Conservation (phyloP, 2,888 invertebrate species). For the Orgyia antiqua region DNA sequence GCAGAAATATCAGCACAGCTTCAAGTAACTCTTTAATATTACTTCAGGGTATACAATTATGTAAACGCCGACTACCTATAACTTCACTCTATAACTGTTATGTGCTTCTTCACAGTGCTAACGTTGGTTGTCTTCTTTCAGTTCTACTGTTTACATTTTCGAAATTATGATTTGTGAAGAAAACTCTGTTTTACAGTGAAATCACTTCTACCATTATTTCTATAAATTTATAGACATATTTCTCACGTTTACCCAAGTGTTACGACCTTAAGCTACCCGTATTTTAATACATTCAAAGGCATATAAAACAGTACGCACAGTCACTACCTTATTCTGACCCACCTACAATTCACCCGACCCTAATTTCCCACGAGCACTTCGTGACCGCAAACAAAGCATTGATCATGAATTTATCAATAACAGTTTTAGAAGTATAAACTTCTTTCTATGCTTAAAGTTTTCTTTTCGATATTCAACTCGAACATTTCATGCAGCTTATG, state of each 20-base stretch:
- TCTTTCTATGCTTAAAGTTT: conserved; percentile 8
- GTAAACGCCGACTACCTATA: too few relatives aligned
- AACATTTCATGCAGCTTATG: conserved; percentile 19
- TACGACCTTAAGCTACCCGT: conserved; percentile 9
- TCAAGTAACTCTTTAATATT: too few relatives aligned
- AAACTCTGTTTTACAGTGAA: too few relatives aligned
- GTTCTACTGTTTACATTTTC: too few relatives aligned
- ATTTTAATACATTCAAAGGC: conserved; percentile 25
- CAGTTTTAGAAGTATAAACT: conserved; percentile 16
- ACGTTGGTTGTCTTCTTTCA: too few relatives aligned
- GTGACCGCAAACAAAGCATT: conserved; percentile 51
- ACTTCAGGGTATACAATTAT: too few relatives aligned
- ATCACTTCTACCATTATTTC: too few relatives aligned
- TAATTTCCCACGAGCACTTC: conserved; percentile 56
- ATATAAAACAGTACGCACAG: conserved; percentile 20
- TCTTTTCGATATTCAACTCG: conserved; percentile 15
- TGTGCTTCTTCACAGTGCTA: too few relatives aligned
- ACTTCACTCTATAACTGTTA: too few relatives aligned
- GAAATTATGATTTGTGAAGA: too few relatives aligned
- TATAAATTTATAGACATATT: not conserved
- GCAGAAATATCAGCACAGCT: too few relatives aligned
- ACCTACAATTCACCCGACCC: conserved; percentile 35
- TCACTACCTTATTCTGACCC: conserved; percentile 39
- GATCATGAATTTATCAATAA: conserved; percentile 37
- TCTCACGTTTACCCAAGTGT: not conserved